These are phyloP conservation scores for Parambassis ranga DNA, from an alignment of 2,797 vertebrate genomes.

Conservation along the genomic window DNA sequence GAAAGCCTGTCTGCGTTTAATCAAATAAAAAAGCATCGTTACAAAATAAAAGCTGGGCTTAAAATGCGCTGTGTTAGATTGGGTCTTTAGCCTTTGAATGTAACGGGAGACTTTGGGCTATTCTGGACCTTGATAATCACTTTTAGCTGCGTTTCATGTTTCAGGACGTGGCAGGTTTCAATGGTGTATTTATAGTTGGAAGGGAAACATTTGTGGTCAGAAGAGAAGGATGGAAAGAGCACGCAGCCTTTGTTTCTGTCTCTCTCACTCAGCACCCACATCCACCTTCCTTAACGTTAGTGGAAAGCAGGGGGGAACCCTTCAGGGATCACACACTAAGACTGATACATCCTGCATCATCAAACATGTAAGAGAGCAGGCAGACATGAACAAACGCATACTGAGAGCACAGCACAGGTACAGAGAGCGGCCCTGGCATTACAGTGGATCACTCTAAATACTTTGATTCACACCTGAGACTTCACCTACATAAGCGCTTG, in stretches of 20 bases:
- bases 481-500: no score
- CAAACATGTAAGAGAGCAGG: slow-evolving; percentile 46
- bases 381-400: neutral
- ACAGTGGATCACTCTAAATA: no score
- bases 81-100: slow-evolving; percentile 25
- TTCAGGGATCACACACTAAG: slow-evolving; percentile 5
- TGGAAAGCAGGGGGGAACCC: neutral
- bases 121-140: slow-evolving; percentile 69
- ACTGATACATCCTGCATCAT: slow-evolving; percentile 12
- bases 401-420: no score
- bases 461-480: no score
- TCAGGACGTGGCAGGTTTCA: slow-evolving; percentile 60
- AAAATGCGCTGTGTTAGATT: neutral
- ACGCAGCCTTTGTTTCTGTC: slow-evolving; percentile 48
- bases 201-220: slow-evolving; percentile 71
- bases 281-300: slow-evolving; percentile 37
- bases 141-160: slow-evolving; percentile 61
- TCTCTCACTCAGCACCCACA: slow-evolving; percentile 26
- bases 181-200: slow-evolving; percentile 69
- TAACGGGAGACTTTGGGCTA: slow-evolving; percentile 59
- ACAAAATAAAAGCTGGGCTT: slow-evolving; percentile 50
- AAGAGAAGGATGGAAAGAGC: slow-evolving; percentile 41
- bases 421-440: no score
- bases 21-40: slow-evolving; percentile 51
- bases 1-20: slow-evolving; percentile 58